Base-by-base conservation (phyloP, 2,888 invertebrate genomes). In the Camponotus fellah region DNA sequence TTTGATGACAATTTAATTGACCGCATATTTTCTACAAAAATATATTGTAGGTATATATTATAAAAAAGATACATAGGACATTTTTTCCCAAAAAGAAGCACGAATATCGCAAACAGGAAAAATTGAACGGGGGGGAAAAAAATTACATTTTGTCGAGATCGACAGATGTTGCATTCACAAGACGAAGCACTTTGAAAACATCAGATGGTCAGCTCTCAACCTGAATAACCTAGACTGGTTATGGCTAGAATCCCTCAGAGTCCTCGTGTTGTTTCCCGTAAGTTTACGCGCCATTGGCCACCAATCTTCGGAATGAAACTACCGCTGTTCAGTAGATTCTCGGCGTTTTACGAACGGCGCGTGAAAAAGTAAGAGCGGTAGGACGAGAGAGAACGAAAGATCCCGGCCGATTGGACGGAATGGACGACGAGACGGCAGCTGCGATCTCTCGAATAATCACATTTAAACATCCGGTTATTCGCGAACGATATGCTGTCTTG, bases 261-360 rank as follows among this genome's bases (percentile, higher is more conserved):
- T 85, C 86, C 86, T 85, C 90, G 89, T 89, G 90, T 88, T 90
- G 76, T 68, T 91, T 85, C 91, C 86, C 90, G 69, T 56, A 86
- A 90, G 90, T 93, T 93, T 92, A 93, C 93, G 92, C 92, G 88
- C 92, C 93, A 92, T 93, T 93, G 92, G 91, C 91, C 91, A 86
- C 91, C 93, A 92, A 92, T 92, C 92, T 92, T 90, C 86, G 86
- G 89, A 93, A 93, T 93, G 92, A 92, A 92, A 92, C 91, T 88
- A 88, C 91, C 85, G 86, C 75, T 49, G 84, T 87, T 85, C 83
- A 74, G 83, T 82, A 64, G 74, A 86, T 60, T 80, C 89, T 69
- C 88, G 43, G 69, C 71, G 77, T 83, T 82, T 85, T 87, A 53
- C 43, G 83, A 81, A 83, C 80, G 37, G 62, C 66, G 60, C 81